These are phyloP conservation scores for Chrysemys picta DNA, from an alignment of 2,113 vertebrate species.

Conservation along the genomic window DNA sequence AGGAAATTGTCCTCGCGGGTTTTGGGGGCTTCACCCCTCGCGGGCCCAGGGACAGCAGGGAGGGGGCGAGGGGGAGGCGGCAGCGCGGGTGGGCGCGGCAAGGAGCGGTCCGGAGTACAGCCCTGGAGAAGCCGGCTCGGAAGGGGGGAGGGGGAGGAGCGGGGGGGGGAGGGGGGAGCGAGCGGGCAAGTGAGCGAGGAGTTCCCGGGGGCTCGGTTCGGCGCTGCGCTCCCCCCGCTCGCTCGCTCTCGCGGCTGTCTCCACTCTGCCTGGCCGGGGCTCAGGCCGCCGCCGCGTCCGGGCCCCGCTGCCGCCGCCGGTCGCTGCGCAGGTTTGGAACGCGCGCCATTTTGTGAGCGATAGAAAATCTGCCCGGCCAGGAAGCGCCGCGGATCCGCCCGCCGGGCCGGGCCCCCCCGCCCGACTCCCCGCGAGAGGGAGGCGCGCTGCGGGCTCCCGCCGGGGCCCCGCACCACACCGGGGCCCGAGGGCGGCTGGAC, in stretches of 20 bases:
- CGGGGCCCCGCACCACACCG: constrained; percentile 1
- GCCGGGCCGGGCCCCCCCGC: constrained; percentile 52
- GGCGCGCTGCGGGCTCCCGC: constrained; percentile 33
- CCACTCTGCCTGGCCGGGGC: constrained; percentile 61
- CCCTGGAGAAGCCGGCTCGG: constrained; percentile 30
- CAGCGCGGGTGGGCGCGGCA: constrained; percentile 67
- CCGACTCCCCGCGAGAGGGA: constrained; percentile 29
- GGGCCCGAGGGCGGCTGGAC: constrained; percentile 51
- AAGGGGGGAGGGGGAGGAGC: constrained; percentile 41
- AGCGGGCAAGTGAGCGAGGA: constrained; percentile 51
- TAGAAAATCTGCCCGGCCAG: constrained; percentile 82
- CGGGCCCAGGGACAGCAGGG: constrained; percentile 46
- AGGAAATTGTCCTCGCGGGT: not conserved
- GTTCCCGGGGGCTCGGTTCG: constrained; percentile 66
- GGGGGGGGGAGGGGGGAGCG: constrained; percentile 20
- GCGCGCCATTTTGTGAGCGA: constrained; percentile 99
- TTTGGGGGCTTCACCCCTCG: not conserved
- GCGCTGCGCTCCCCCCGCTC: constrained; percentile 21
- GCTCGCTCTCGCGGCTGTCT: constrained; percentile 46
- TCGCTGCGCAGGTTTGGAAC: constrained; percentile 96
- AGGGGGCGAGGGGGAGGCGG: constrained; percentile 42
- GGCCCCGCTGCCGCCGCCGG: constrained; percentile 85
- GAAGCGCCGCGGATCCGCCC: constrained; percentile 64
- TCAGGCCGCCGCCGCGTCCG: constrained; percentile 23
- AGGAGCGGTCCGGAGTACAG: not conserved